A percentile compares a stretch with the other conserved stretches of the same genome.
Evolutionary conservation across 2,113 vertebrate species (phyloP).

Genomic region (Marmota flaviventris): DNA sequence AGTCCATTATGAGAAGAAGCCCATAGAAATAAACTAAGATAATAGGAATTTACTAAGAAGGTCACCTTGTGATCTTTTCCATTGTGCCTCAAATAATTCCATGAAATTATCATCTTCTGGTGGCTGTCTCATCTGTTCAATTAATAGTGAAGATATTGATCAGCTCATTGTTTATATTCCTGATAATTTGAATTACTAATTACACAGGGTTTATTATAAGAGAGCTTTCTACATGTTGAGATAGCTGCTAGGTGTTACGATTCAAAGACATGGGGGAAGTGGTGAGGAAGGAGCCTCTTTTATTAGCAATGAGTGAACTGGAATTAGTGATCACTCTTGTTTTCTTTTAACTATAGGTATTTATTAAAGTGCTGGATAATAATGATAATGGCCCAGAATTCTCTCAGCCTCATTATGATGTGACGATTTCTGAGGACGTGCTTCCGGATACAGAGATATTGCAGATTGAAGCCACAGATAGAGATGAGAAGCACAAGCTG

Average conservation of each 20-base stretch:
- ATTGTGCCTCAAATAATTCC: not conserved
- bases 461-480: slow-evolving; percentile 95
- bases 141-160: slow-evolving; percentile 59
- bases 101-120: not conserved
- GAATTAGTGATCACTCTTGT: slow-evolving; percentile 46
- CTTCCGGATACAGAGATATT: slow-evolving; percentile 95
- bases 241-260: not conserved
- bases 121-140: not conserved
- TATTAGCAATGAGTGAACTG: not conserved
- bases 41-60: slow-evolving; percentile 1
- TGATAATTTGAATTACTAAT: slow-evolving; percentile 46
- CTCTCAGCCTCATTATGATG: slow-evolving; percentile 94
- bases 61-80: slow-evolving; percentile 1
- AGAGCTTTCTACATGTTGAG: not conserved
- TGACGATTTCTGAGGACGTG: slow-evolving; percentile 95
- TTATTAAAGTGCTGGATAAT: slow-evolving; percentile 96
- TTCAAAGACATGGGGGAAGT: not conserved
- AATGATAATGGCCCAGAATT: slow-evolving; percentile 98
- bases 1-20: not conserved
- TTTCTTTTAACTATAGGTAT: slow-evolving; percentile 89
- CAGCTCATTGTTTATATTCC: slow-evolving; percentile 31
- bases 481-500: slow-evolving; percentile 94
- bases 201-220: not conserved
- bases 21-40: not conserved
- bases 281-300: not conserved